Conservation (phyloP, 1,140 invertebrate genomes). For the Ceratosolen fusciceps region DNA sequence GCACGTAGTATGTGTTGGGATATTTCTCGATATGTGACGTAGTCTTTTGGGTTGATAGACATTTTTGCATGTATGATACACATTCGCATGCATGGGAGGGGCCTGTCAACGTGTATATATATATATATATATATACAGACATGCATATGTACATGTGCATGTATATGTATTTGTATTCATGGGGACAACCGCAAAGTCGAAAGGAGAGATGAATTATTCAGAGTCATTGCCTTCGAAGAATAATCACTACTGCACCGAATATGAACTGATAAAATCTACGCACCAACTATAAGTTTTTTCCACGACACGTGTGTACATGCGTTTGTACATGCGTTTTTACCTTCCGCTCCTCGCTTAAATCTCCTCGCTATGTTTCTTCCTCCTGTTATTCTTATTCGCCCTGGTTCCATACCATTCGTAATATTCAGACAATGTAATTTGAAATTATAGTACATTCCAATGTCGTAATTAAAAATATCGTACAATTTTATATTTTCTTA, state of each 20-base stretch:
- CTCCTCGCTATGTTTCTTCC: no score
- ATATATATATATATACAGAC: constrained; percentile 37
- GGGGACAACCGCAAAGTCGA: constrained; percentile 36
- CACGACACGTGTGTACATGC: not conserved
- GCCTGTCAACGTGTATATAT: not conserved
- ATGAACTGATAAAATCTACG: constrained; percentile 21
- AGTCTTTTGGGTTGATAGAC: constrained; percentile 26
- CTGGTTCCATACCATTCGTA: no score
- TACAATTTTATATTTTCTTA: no score
- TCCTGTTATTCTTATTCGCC: no score
- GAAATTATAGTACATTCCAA: no score
- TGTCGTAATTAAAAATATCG: no score
- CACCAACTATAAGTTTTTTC: constrained; percentile 14
- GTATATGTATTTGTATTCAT: constrained; percentile 46
- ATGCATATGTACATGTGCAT: no score
- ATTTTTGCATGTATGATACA: constrained; percentile 40
- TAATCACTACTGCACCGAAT: not conserved
- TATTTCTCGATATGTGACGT: constrained; percentile 6
- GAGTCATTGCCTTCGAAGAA: constrained; percentile 25
- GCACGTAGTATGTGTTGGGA: not conserved
- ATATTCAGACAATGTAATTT: no score
- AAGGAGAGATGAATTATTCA: constrained; percentile 46
- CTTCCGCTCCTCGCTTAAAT: no score
- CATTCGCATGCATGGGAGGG: constrained; percentile 25
- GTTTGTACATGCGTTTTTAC: no score